Evolutionary conservation across 2,113 vertebrate species (phyloP), one percentile per base, ranked within the genome.

Genomic region (Ctenodactylus gundi): DNA sequence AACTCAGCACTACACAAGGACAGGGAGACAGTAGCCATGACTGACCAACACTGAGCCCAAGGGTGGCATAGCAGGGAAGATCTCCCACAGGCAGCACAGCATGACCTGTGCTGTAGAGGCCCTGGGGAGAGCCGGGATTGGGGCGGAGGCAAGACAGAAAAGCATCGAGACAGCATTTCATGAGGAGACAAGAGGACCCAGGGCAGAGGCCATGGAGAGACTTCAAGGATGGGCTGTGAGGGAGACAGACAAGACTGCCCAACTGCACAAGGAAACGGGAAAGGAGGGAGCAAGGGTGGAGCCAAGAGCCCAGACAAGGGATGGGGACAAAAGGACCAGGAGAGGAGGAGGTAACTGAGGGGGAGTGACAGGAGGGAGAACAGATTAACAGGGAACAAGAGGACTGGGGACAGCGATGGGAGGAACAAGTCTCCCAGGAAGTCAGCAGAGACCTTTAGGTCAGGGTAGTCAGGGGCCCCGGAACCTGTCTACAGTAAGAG

Each of bases 131-230:
- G 25, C 0, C 2, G 31, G 17, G 41, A 23, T 0, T 31, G 12
- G 6, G 29, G 41, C n/a, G 1, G 21, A 34, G 25, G 0, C 34
- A 84, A 55, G 49, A 27, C 46, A 41, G 31, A 21, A 49, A 8
- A 46, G n/a, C 3, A 1, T 8, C 6, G 51, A 39, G 44, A 44
- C 1, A 5, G 29, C 31, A 25, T 12, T 46, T 53, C 1, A 0
- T 1, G 2, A 39, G 44, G 1, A 44, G 51, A 55, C 34, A 4
- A 31, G 10, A 49, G 20, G 27, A 36, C 46, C 17, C n/a, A 4
- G 31, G 67, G 4, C 1, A 34, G 64, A 44, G 58, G 0, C 11
- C 10, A 1, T 27, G 34, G 8, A 14, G 18, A 14, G 20, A 20
- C 13, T n/a, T 86, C 41, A 34, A 73, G 65, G 51, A 53, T 6